Evolutionary conservation across 2,113 vertebrate species (phyloP), one percentile per base, ranked within the genome.

Genomic region (Erythrocebus patas): DNA sequence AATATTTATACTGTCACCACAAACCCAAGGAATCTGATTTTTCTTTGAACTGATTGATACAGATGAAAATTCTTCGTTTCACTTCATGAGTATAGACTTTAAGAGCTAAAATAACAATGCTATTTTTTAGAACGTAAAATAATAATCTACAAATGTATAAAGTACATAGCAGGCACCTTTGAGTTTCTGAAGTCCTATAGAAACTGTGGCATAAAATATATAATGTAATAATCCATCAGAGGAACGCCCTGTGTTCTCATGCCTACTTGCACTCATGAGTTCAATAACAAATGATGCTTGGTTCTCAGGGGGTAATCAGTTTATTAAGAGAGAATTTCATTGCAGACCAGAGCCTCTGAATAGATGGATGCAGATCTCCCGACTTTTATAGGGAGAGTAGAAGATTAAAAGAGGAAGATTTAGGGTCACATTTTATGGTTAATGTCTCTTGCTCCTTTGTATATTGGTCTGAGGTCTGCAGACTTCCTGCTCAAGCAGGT

Each of bases 391-490:
- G 55, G 38, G 59, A 87, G 50, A 64, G n/a, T 16, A 8, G 8
- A 17, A 55, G 72, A 90, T 72, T 57, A 87, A 40, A 97, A 95
- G 75, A 96, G n/a, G 50, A 61, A 25, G 30, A 64, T 43, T 48
- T 57, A 61, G 40, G 40, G 9, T 95, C 61, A 95, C 2, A 3
- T 76, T 93, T 83, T 94, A 35, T 90, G 40, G 35, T 70, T 68
- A 79, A 83, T 35, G 1, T 18, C 17, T 81, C 45, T 91, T 70
- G 18, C 50, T 93, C 70, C 55, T 96, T 95, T 97, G 68, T 81
- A 87, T 95, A 97, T 97, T 96, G 55, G 40, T 80, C 80, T 78
- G 95, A 90, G 68, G 76, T 82, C 96, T 98, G 83, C 38, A 93
- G 93, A 89, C 57, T 64, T 18, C 72, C 93, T 64, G 89, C 73